phyloP scores from a whole-genome alignment of 2,797 vertebrate genomes.

The Centroberyx gerrardi region DNA sequence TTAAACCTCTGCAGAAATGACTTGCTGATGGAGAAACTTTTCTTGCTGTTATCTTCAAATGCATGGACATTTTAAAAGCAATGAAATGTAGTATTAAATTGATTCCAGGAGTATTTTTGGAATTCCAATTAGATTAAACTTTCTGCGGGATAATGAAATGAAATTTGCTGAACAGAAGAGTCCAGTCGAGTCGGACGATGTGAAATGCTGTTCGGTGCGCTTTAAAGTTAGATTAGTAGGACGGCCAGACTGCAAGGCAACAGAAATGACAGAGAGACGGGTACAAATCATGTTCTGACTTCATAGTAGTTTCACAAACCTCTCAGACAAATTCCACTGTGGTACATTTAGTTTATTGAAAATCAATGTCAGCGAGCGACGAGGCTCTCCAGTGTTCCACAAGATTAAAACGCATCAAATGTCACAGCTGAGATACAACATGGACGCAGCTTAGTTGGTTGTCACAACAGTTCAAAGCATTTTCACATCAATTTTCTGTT shows the following conservation, averaged over 20 bases:
- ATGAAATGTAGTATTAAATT: background rate
- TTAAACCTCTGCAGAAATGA: constrained; percentile 51
- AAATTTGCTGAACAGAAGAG: background rate
- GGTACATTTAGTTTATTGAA: constrained; percentile 27
- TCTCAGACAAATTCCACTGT: constrained; percentile 19
- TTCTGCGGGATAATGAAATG: background rate
- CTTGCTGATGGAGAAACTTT: constrained; percentile 51
- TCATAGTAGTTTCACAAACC: background rate
- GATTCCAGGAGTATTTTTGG: constrained; percentile 14
- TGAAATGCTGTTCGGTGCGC: constrained; percentile 22
- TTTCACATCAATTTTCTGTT: background rate
- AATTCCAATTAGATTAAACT: background rate
- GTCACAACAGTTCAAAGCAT: too few relatives aligned
- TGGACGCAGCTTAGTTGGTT: too few relatives aligned
- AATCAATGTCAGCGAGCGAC: background rate
- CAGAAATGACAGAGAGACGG: background rate
- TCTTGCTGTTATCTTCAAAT: constrained; percentile 30
- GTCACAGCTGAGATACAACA: too few relatives aligned
- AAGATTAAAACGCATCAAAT: too few relatives aligned
- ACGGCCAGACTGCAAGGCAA: constrained; percentile 18
- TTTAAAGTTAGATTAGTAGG: background rate
- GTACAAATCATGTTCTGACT: constrained; percentile 2
- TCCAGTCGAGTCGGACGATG: constrained; percentile 20
- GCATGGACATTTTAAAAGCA: background rate
- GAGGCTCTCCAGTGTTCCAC: too few relatives aligned